Conservation (phyloP, 2,113 vertebrate species). For the Apistogramma diplotaenia region DNA sequence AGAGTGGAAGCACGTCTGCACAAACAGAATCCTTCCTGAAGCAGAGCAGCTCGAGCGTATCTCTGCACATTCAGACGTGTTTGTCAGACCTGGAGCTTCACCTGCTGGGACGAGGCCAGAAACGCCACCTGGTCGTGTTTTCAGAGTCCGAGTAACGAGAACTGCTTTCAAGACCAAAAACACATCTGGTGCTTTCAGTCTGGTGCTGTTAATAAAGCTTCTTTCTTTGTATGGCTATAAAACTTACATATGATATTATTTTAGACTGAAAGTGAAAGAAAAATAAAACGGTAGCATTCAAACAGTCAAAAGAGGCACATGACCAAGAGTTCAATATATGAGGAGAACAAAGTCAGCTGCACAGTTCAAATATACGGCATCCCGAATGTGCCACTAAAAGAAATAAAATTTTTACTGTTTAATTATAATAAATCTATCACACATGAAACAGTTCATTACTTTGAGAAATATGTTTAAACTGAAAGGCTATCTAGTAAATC, state of each 20-base stretch:
- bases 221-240: neutral
- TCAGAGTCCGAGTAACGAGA: neutral
- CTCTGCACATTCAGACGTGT: neutral
- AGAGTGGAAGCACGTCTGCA: neutral
- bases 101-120: neutral
- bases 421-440: neutral
- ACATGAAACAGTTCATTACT: neutral
- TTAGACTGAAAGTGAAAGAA: neutral
- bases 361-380: neutral
- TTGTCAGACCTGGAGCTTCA: neutral
- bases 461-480: neutral
- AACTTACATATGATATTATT: neutral
- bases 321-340: neutral
- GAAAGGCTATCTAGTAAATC: no score
- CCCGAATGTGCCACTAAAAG: neutral
- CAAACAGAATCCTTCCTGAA: neutral
- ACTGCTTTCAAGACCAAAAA: neutral
- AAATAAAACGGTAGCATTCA: neutral
- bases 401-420: neutral
- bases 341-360: neutral
- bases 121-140: neutral
- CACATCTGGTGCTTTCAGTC: neutral
- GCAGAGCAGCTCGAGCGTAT: neutral
- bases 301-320: slow-evolving; percentile 15
- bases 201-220: neutral